Base-by-base conservation (phyloP, 1,140 invertebrate genomes). In the Goniozus legneri region DNA sequence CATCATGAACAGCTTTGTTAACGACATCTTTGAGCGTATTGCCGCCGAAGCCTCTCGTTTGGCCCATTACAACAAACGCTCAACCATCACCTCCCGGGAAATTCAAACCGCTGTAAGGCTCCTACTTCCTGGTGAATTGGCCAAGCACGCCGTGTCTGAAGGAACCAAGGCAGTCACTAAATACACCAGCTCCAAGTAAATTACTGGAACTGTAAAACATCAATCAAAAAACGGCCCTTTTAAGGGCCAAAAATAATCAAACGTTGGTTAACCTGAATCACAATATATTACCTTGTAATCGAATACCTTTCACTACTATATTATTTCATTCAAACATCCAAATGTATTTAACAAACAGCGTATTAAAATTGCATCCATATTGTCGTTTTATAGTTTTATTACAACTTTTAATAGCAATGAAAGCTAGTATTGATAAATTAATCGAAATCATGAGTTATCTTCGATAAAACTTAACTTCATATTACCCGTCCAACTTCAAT, bases 1-100 rank as follows among this genome's bases (percentile, higher is more conserved):
- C 36, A 84, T 84, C 33, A 84, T 85, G 81, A 83, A 85, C 54
- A 80, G 79, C 41, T 85, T 86, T 48, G 77, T 79, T 14, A 77
- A 79, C 42, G 76, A 80, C 57, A 75, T 80, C 50, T 73, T 83
- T 50, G 80, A 84, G 48, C 75, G 78, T 36, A 84, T 86, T 34
- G 82, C 84, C 4, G 69, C 71, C 3, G 84, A 86, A 59, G 76
- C 76, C 13, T 64, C 63, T 0, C 44, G 75, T 38, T 50, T 83
- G 40, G 71, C 80, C 4, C 71, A 78, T 8, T 80, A 82, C 60
- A 80, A 81, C 44, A 84, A 83, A 60, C 71, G 77, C 36, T 78
- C 73, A 0, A 72, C 70, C 2, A 54, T 80, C 20, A 67, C 66
- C 1, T 74, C 67, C 21, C 56, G 70, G 16, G 77, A 80, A 15